Evolutionary conservation across 2,797 vertebrate genomes (phyloP), one percentile per base, ranked within the genome.

Genomic region (Alfaro cultratus): DNA sequence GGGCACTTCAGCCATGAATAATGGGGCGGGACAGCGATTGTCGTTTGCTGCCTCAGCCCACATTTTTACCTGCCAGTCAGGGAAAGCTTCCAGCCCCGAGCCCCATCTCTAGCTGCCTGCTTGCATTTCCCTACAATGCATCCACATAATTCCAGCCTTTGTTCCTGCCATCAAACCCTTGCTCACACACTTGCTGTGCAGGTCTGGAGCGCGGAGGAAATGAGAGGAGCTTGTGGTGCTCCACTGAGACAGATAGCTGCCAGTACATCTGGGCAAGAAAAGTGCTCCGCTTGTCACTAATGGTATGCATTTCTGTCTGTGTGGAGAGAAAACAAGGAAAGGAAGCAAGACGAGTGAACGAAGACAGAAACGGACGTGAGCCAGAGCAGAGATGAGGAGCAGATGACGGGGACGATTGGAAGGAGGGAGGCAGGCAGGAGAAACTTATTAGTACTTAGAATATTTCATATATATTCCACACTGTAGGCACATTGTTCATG

Each of bases 251-350:
- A 76, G 80, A 83, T 57, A 49, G 80, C 64, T 87, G 89, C 83
- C 85, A 85, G 83, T 90, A 86, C 88, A 86, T 93, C 89, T 93
- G 87, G 82, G 73, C 72, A 84, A 75, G 60, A 79, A 86, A 86
- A 89, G 51, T 73, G 76, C 80, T 87, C 80, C 79, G 83, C 86
- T 85, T 82, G 83, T 86, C 86, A 87, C 83, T 82, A 84, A 85
- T 62, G 85, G 74, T 82, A 77, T 67, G 57, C 60, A 47, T 79
- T 36, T 36, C 62, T 64, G 78, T 85, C 83, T 82, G 46, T 7
- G 73, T 71, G 75, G 31, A 64, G 51, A 76, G 45, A 21, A 64
- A 70, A 73, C 0, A 34, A 34, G 36, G 36, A 21, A 80, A 46
- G 60, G n/a, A 31, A 46, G 21, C 12, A 39, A 34, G 46, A 53